A percentile compares a stretch with the other conserved stretches of the same genome.
These are phyloP conservation scores for Dyspetes luteomarginatus DNA, from an alignment of 2,888 invertebrate species.

Conservation along the genomic window DNA sequence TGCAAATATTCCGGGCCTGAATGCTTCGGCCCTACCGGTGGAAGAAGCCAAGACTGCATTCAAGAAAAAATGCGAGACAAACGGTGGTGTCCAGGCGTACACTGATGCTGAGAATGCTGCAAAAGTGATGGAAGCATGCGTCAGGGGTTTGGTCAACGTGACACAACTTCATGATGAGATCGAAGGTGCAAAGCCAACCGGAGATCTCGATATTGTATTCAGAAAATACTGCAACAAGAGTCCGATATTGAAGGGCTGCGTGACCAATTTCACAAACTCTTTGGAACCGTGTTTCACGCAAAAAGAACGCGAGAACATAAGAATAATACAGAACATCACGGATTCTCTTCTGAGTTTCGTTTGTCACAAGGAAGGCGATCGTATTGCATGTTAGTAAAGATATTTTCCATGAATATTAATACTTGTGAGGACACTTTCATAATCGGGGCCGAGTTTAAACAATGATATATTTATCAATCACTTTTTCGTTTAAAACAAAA, in stretches of 20 bases:
- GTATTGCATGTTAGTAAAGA: slow-evolving; percentile 89
- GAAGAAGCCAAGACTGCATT: slow-evolving; percentile 85
- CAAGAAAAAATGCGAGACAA: slow-evolving; percentile 88
- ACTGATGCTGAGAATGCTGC: slow-evolving; percentile 84
- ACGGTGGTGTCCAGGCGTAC: slow-evolving; percentile 86
- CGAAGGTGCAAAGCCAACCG: slow-evolving; percentile 88
- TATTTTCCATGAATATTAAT: slow-evolving; percentile 3
- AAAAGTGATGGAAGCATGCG: slow-evolving; percentile 84
- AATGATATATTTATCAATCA: not conserved
- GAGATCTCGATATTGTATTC: slow-evolving; percentile 89
- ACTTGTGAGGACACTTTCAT: not conserved
- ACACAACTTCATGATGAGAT: slow-evolving; percentile 87
- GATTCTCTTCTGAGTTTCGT: slow-evolving; percentile 89
- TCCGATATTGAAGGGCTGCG: slow-evolving; percentile 86
- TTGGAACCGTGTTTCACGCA: slow-evolving; percentile 87
- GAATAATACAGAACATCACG: slow-evolving; percentile 87
- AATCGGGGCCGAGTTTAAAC: not conserved
- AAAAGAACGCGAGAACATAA: slow-evolving; percentile 87
- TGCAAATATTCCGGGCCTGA: slow-evolving; percentile 71
- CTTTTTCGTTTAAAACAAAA: slow-evolving; percentile 3
- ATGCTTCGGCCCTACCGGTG: slow-evolving; percentile 73
- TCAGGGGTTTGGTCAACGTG: slow-evolving; percentile 86
- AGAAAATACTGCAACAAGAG: slow-evolving; percentile 90
- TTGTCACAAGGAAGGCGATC: slow-evolving; percentile 92
- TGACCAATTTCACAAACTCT: slow-evolving; percentile 85